Base-by-base conservation (phyloP, 92 coral and sea anemone species). In the Ricordea florida region DNA sequence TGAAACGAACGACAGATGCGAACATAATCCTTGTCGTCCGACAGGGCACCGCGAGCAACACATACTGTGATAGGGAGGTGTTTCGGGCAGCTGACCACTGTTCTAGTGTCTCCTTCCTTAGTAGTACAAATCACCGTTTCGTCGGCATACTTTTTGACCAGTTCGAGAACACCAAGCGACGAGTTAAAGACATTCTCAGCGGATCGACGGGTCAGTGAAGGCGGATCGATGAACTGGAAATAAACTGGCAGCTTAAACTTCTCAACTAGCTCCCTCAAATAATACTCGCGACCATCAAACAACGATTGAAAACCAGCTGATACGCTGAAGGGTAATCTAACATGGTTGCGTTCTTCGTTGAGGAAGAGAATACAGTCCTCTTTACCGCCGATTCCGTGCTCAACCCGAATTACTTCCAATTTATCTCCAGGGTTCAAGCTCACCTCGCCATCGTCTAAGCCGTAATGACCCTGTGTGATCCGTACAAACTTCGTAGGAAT, bases 371-470 rank as follows among this genome's bases (percentile, higher is more conserved):
- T 66, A 16, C 82, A 77, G 44, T 83, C 82, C 16, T 88, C 89
- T 5, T 60, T 72, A 1, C 80, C 83, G 10, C 55, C 57, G 44
- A 82, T 50, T 18, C 83, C 93, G 29, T 80, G 72, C 23, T 59
- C 86, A 18, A 92, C 87, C 31, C 65, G 63, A 16, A 80, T 73
- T 10, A 96, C 62, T 29, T 86, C 89, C 45, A 96, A 77, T 45
- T 96, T 96, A 57, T 94, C 98, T 4, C 98, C 98, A 0, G 93
- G 96, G 73, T 93, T 96, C 6, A 96, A 35, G 30, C 89, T 75
- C 27, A 78, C 74, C 1, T 74, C 79, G n/a, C 89, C 97, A 27
- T 80, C 83, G 35, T 89, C 90, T 24, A 84, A 31, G 47, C 83
- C 77, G 36, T 78, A 91, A 34, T 82, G 85, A 0, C 98, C 98